Percentiles rank a stretch among this genome's conserved stretches.
Conservation (phyloP, 2,113 vertebrate genomes). For the Illadopsis cleaveri region DNA sequence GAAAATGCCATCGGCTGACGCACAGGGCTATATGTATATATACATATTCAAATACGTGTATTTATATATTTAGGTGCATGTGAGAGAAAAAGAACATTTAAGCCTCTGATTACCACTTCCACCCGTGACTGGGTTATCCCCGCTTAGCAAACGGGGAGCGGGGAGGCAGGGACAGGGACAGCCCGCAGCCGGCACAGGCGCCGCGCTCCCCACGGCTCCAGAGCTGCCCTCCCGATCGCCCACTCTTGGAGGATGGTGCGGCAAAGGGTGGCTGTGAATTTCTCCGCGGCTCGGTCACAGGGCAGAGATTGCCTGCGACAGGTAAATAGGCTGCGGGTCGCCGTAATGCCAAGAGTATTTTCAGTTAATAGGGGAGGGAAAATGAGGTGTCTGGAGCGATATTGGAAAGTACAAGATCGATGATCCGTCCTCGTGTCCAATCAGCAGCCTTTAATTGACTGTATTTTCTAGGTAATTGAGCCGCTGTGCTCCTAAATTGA, state of each 20-base stretch:
- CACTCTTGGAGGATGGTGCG: background rate
- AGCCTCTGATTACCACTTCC: background rate
- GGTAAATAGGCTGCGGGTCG: constrained; percentile 87
- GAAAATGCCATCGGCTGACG: background rate
- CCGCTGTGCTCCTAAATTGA: constrained; percentile 83
- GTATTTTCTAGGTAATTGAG: constrained; percentile 88
- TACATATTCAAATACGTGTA: background rate
- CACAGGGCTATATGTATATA: background rate
- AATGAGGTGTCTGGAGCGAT: constrained; percentile 91
- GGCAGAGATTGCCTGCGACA: constrained; percentile 88
- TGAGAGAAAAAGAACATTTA: background rate
- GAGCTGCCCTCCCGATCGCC: background rate
- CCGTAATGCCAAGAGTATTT: constrained; percentile 87
- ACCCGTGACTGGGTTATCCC: background rate
- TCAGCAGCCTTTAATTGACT: constrained; percentile 93
- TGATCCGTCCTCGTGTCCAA: constrained; percentile 86
- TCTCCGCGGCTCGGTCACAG: constrained; percentile 53
- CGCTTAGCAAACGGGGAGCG: fast-evolving
- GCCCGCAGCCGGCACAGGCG: background rate
- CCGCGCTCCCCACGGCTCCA: background rate
- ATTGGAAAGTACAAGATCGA: constrained; percentile 95
- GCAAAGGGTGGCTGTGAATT: constrained; percentile 50
- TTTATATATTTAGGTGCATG: background rate
- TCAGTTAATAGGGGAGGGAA: constrained; percentile 89
- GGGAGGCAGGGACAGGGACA: background rate